phyloP scores from a whole-genome alignment of 2,797 vertebrate genomes.

The Rhabdophis nuchalis region DNA sequence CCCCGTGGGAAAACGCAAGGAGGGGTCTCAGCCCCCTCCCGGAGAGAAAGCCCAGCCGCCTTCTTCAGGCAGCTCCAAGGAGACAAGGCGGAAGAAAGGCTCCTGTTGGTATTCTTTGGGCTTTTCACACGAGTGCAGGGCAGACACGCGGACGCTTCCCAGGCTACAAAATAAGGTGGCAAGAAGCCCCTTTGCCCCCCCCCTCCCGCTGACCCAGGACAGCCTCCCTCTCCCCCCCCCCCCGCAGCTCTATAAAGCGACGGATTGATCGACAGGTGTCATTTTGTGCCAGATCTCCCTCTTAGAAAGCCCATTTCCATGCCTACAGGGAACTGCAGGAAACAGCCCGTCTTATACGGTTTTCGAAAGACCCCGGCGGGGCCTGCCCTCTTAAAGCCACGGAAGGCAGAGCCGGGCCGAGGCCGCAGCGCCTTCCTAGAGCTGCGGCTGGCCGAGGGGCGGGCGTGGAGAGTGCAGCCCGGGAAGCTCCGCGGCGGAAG shows the following conservation, averaged over 20 bases:
- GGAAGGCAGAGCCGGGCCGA: not conserved
- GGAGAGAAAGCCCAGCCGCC: not conserved
- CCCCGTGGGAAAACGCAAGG: not conserved
- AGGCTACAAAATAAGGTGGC: not conserved
- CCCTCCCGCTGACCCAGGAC: not conserved
- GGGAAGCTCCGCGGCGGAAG: not conserved
- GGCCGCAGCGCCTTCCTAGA: not conserved
- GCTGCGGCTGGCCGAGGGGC: not conserved
- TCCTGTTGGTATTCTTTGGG: not conserved
- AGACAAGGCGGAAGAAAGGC: not conserved
- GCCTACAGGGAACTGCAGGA: no score
- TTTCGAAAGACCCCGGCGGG: no score
- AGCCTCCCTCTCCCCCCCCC: no score
- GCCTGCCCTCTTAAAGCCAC: not conserved
- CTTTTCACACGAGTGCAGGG: not conserved
- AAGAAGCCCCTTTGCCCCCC: not conserved
- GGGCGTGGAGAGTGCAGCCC: not conserved
- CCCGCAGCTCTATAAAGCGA: no score
- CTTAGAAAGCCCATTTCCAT: no score
- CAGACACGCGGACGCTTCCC: not conserved
- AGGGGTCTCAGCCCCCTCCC: not conserved
- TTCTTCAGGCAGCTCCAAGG: not conserved
- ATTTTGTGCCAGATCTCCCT: not conserved
- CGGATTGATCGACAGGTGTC: not conserved
- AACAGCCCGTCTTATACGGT: no score